phyloP scores from a whole-genome alignment of 2,113 vertebrate species.

The Asarcornis scutulata region DNA sequence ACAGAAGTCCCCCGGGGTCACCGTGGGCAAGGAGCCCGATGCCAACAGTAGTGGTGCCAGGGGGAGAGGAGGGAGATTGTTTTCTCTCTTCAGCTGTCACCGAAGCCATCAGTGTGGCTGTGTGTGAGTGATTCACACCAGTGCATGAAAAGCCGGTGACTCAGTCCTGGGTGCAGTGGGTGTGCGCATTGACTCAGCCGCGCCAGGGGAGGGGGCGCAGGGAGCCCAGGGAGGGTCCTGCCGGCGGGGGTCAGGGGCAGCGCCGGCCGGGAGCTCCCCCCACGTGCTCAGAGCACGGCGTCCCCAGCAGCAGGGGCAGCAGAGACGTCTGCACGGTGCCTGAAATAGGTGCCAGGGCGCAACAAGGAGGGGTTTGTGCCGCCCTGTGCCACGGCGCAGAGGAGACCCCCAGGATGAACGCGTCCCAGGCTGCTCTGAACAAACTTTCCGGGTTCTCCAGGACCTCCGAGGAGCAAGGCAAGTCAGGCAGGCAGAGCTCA shows the following conservation, averaged over 20 bases:
- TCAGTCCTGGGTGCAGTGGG: conserved; percentile 65
- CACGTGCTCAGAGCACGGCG: rapidly evolving
- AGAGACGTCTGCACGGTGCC: no score
- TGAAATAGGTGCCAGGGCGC: not conserved
- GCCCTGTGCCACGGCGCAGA: not conserved
- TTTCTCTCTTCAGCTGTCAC: conserved; percentile 59
- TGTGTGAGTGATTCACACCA: conserved; percentile 73
- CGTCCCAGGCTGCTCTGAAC: not conserved
- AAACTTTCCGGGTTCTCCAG: not conserved
- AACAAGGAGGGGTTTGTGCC: rapidly evolving
- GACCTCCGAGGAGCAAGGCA: rapidly evolving
- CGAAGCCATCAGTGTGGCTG: conserved; percentile 57
- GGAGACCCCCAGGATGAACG: not conserved
- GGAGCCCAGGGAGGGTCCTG: not conserved
- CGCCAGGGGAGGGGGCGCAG: not conserved
- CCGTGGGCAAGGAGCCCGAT: not conserved
- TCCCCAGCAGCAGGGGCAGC: not conserved
- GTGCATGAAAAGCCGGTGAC: conserved; percentile 66
- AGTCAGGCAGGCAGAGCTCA: not conserved
- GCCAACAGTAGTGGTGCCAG: not conserved
- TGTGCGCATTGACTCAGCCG: conserved; percentile 69
- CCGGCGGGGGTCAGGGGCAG: not conserved
- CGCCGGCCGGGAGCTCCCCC: rapidly evolving
- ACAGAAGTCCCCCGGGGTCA: not conserved
- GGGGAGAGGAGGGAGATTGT: not conserved